Evolutionary conservation across 1,140 invertebrate genomes (phyloP).

Genomic region (Periplaneta americana): DNA sequence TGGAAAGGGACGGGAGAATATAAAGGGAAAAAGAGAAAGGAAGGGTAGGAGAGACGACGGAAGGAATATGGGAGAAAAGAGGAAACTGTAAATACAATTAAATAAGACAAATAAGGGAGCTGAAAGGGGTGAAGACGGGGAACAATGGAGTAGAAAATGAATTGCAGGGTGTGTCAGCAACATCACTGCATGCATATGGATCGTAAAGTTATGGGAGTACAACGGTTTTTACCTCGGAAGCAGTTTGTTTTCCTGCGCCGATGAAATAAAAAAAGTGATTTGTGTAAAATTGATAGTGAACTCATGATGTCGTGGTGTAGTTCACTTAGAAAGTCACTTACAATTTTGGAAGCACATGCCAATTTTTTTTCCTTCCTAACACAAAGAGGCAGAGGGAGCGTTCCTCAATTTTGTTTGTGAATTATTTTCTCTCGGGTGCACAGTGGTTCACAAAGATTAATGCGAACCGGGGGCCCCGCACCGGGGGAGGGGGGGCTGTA

Average conservation of each 20-base stretch:
- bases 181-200: no score
- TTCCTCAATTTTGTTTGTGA: neutral
- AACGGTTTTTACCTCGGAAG: neutral
- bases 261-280: neutral
- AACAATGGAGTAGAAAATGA: no score
- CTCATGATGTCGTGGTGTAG: neutral
- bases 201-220: neutral
- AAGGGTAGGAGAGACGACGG: no score
- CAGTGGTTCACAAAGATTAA: neutral
- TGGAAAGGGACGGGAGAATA: no score
- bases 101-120: no score
- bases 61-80: no score
- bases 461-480: neutral
- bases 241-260: neutral
- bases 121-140: no score
- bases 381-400: neutral
- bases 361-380: neutral
- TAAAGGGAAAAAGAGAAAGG: no score
- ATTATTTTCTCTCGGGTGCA: neutral
- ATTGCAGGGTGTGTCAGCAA: no score
- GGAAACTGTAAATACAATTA: no score
- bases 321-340: neutral
- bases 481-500: neutral
- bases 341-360: neutral
- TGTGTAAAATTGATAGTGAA: neutral